These are phyloP conservation scores for Geotrypetes seraphini DNA, from an alignment of 2,797 vertebrate species.

Conservation along the genomic window DNA sequence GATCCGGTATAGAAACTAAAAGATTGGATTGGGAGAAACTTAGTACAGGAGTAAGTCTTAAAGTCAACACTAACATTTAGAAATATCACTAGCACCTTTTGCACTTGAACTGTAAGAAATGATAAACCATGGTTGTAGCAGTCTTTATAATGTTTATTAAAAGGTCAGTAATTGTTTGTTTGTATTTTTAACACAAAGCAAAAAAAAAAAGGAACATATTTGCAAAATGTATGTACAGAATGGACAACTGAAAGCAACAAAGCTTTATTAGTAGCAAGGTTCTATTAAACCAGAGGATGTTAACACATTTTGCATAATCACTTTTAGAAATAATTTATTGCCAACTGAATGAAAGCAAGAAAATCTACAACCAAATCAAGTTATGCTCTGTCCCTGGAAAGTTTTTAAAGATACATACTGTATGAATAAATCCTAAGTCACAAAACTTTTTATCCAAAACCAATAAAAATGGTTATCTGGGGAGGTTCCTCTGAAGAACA, in stretches of 20 bases:
- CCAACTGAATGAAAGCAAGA: constrained; percentile 42
- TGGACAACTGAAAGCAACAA: constrained; percentile 42
- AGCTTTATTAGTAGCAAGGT: constrained; percentile 29
- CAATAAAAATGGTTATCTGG: constrained; percentile 49
- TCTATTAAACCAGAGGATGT: constrained; percentile 41
- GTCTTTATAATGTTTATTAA: constrained; percentile 63
- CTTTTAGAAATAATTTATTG: constrained; percentile 65
- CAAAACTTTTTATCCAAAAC: constrained; percentile 49
- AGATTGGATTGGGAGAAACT: too few relatives aligned
- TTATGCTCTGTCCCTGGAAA: constrained; percentile 42
- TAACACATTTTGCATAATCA: constrained; percentile 20
- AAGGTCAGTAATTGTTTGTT: constrained; percentile 58
- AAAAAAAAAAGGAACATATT: constrained; percentile 6
- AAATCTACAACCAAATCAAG: constrained; percentile 53
- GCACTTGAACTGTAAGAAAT: too few relatives aligned
- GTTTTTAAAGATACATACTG: constrained; percentile 48
- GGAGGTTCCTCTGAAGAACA: too few relatives aligned
- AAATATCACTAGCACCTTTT: too few relatives aligned
- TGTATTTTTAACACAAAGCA: constrained; percentile 54
- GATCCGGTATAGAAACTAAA: too few relatives aligned
- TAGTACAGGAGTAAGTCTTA: too few relatives aligned
- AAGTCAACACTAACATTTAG: too few relatives aligned
- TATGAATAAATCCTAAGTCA: constrained; percentile 45
- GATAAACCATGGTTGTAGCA: too few relatives aligned
- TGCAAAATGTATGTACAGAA: constrained; percentile 56